Conservation (phyloP, 2,797 vertebrate genomes). For the Cetoscarus ocellatus region DNA sequence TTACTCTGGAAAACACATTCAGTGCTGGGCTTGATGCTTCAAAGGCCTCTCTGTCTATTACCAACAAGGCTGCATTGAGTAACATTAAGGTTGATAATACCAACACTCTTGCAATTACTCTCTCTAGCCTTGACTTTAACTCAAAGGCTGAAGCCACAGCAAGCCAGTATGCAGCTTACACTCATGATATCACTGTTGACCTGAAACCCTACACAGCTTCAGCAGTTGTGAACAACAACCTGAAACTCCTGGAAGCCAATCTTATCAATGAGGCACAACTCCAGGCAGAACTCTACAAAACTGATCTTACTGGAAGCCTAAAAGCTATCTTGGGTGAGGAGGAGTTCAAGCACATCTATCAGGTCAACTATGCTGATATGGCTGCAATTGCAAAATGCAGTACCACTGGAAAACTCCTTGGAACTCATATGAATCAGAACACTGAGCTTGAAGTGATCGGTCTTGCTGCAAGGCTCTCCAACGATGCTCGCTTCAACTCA, state of each 20-base stretch:
- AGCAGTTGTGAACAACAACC: constrained; percentile 85
- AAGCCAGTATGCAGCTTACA: constrained; percentile 85
- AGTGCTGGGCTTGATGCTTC: constrained; percentile 83
- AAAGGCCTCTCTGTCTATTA: constrained; percentile 83
- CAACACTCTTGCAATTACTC: constrained; percentile 86
- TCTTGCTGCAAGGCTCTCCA: constrained; percentile 84
- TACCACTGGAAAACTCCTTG: constrained; percentile 87
- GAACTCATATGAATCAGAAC: constrained; percentile 86
- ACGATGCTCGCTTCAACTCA: constrained; percentile 88
- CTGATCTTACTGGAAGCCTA: constrained; percentile 88
- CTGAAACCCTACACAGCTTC: constrained; percentile 85
- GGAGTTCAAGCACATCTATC: constrained; percentile 91
- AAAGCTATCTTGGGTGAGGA: constrained; percentile 83
- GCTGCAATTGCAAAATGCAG: constrained; percentile 87
- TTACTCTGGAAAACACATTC: constrained; percentile 89
- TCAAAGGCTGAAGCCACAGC: constrained; percentile 88
- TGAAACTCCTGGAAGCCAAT: constrained; percentile 82
- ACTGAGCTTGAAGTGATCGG: constrained; percentile 87
- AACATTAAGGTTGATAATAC: constrained; percentile 86
- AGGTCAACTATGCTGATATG: constrained; percentile 85
- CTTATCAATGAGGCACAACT: constrained; percentile 87
- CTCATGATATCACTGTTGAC: constrained; percentile 86
- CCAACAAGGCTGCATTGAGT: constrained; percentile 84
- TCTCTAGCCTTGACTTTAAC: constrained; percentile 82
- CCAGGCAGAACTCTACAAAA: constrained; percentile 85